Percentiles rank a stretch among this genome's conserved stretches.
phyloP scores from a whole-genome alignment of 2,888 invertebrate species.

The Caradrina clavipalpis region DNA sequence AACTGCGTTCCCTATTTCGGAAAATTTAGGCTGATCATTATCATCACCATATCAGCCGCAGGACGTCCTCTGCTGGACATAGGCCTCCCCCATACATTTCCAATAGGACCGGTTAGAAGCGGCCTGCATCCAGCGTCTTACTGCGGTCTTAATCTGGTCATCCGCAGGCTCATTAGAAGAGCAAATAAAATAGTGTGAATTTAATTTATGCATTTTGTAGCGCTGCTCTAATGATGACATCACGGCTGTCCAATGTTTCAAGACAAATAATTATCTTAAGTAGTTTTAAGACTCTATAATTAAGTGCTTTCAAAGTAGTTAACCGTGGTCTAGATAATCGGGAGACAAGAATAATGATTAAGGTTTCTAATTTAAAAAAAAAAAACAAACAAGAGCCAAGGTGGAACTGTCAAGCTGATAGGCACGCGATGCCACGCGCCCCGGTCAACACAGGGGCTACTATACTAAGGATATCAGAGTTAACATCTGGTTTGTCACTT shows the following conservation, averaged over 20 bases:
- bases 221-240: background rate
- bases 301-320: constrained; percentile 17
- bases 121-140: no score
- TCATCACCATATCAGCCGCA: no score
- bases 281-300: constrained; percentile 14
- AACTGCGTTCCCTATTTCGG: constrained; percentile 20
- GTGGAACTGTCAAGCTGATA: constrained; percentile 1
- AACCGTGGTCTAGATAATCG: constrained; percentile 35
- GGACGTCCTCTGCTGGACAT: no score
- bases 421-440: constrained; percentile 15
- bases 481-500: no score
- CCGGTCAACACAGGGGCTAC: background rate
- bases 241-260: constrained; percentile 18
- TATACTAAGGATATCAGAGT: no score
- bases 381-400: constrained; percentile 1
- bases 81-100: no score
- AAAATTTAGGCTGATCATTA: no score
- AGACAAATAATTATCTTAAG: constrained; percentile 3
- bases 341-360: constrained; percentile 3
- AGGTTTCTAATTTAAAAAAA: background rate
- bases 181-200: constrained; percentile 14
- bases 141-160: no score
- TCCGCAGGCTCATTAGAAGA: constrained; percentile 19
- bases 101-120: no score
- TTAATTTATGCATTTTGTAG: constrained; percentile 12